Conservation (phyloP, 2,113 vertebrate genomes). For the Pterocles burchelli region DNA sequence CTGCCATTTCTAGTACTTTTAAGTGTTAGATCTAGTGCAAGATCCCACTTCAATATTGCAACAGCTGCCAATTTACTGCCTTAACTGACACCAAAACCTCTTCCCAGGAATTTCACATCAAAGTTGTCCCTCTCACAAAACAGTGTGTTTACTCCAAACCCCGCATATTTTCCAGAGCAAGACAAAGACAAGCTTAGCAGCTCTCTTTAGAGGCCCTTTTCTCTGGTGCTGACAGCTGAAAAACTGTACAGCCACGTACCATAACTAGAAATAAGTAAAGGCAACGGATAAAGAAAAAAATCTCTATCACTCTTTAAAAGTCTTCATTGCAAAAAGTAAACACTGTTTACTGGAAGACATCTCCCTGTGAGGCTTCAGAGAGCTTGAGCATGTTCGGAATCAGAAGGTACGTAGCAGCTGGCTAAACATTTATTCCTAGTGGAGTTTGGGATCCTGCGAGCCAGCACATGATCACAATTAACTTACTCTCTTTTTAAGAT, state of each 20-base stretch:
- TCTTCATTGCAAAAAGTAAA: not conserved
- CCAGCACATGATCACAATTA: not conserved
- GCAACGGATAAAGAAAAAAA: not conserved
- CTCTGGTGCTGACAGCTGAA: not conserved
- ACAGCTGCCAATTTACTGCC: not conserved
- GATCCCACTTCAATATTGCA: no score
- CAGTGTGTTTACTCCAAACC: not conserved
- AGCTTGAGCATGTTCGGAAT: not conserved
- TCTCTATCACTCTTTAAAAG: not conserved
- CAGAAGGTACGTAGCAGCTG: not conserved
- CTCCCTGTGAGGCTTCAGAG: no score
- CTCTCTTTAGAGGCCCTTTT: not conserved
- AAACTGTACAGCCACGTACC: rapidly evolving
- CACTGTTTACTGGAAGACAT: not conserved
- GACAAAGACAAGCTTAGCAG: not conserved
- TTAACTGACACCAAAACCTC: not conserved
- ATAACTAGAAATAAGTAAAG: not conserved
- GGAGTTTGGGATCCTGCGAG: not conserved
- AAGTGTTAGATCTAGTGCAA: no score
- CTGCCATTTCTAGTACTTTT: not conserved
- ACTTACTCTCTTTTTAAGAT: not conserved
- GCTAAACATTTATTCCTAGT: not conserved
- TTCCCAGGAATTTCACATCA: not conserved
- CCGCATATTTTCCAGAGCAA: not conserved
- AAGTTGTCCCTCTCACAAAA: not conserved